Base-by-base conservation (phyloP, 2,888 invertebrate species). In the Gari tellinella region DNA sequence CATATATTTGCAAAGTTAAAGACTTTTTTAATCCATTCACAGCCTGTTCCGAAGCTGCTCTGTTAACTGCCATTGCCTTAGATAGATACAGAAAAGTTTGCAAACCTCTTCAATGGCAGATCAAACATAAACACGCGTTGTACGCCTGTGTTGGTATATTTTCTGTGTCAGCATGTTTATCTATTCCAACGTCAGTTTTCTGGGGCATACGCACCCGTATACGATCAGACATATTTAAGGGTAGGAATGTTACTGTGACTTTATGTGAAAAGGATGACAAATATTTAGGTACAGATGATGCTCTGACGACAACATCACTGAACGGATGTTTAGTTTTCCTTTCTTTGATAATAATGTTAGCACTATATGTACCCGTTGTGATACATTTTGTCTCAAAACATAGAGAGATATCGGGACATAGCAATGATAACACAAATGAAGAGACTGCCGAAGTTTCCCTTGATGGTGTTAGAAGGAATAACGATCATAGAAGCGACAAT, bases 41-140 rank as follows among this genome's bases (percentile, higher is more conserved):
- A 10, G 60, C 65, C 1, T 53, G 38, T 19, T 26, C 60, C 5
- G 58, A 64, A 41, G 46, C 49, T 1, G n/a, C 65, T n/a, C 55
- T 58, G 55, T 43, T 72, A 21, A 40, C 52, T 26, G 48, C 41
- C 21, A 72, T 72, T 25, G 52, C 64, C 5, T 23, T 60, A 15
- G 70, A 72, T n/a, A 26, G 70, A 23, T 55, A 72, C n/a, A 38
- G 58, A 12, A 72, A 72, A 38, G 60, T 72, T 3, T 72, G 70
- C 26, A 8, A 19, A 23, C 70, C 70, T 14, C 40, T 53, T 10
- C 55, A 48, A 31, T 65, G 58, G 60, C 70, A 72, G 37, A 72
- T 72, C n/a, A 26, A 21, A 8, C 46, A 31, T 1, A 46, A 17
- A 0, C 5, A 43, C 3, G 70, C 70, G 2, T 5, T 53, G 26